Percentiles rank a stretch among this genome's conserved stretches.
These are phyloP conservation scores for Brachionus asplanchnoidis DNA, from an alignment of 1,140 invertebrate genomes.

Conservation along the genomic window DNA sequence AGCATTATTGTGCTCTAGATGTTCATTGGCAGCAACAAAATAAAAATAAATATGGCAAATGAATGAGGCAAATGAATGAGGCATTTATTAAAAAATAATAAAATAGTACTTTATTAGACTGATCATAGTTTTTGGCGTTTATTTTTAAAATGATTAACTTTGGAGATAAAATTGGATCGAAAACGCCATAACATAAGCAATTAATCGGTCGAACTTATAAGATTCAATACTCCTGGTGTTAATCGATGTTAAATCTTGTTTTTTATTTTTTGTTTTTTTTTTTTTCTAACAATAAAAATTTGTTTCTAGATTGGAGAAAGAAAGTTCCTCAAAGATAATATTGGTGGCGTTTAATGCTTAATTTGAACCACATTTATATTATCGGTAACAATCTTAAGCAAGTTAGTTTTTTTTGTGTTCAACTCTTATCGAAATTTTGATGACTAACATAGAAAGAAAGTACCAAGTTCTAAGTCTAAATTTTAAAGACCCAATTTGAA, in stretches of 20 bases:
- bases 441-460: neutral
- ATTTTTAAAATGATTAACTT: constrained; percentile 6
- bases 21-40: no score
- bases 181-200: neutral
- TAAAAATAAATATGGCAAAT: neutral
- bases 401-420: neutral
- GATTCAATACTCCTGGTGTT: neutral
- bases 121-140: neutral
- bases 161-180: neutral
- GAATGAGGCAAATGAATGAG: neutral
- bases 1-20: neutral
- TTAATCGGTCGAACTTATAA: neutral
- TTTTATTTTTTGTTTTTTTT: neutral
- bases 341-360: neutral
- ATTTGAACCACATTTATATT: neutral
- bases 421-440: neutral
- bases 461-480: constrained; percentile 34
- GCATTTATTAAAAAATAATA: neutral
- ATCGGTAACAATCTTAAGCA: neutral
- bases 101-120: neutral
- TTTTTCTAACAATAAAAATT: neutral
- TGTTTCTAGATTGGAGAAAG: neutral
- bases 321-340: neutral
- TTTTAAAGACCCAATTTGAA: neutral
- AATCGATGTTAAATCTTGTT: neutral